Evolutionary conservation across 1,140 invertebrate species (phyloP).

Genomic region (Hetaerina americana): DNA sequence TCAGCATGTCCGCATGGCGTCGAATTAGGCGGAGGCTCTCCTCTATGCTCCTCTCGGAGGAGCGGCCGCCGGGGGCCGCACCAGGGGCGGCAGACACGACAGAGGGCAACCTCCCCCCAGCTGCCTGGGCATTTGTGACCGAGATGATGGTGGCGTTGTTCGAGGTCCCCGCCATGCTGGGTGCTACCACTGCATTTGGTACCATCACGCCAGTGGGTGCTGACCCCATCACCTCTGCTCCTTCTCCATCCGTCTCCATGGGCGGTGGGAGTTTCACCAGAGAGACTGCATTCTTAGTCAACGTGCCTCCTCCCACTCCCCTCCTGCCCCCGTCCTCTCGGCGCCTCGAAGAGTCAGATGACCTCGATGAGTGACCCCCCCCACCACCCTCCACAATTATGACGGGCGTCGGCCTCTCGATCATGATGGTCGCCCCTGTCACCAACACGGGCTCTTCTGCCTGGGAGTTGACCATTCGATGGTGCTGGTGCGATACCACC

Average conservation of each 20-base stretch:
- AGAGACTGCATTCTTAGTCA: slow-evolving; percentile 56
- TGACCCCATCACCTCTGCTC: slow-evolving; percentile 47
- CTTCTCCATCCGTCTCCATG: slow-evolving; percentile 57
- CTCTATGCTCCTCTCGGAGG: slow-evolving; percentile 28
- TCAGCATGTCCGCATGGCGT: slow-evolving; percentile 26
- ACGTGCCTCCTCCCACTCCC: slow-evolving; percentile 13
- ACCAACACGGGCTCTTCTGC: no score
- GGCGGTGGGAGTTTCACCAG: slow-evolving; percentile 68
- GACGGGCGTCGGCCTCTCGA: no score
- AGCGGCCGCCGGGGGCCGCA: slow-evolving; percentile 9
- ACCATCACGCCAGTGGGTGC: background rate
- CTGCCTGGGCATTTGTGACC: slow-evolving; percentile 8
- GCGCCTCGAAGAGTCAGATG: background rate
- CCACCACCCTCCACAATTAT: slow-evolving; percentile 35
- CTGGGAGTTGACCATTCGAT: no score
- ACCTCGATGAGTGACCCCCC: slow-evolving; percentile 18
- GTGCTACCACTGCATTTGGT: background rate
- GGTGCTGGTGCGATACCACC: no score
- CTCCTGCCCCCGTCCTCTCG: background rate
- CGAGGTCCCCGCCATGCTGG: slow-evolving; percentile 10
- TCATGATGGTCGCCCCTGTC: no score
- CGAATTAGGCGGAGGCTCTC: slow-evolving; percentile 30
- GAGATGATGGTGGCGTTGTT: slow-evolving; percentile 10
- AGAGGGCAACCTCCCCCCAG: background rate
- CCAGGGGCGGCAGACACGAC: slow-evolving; percentile 4